Percentiles rank a stretch among this genome's conserved stretches.
These are phyloP conservation scores for Setipinna tenuifilis DNA, from an alignment of 2,797 vertebrate species.

Conservation along the genomic window DNA sequence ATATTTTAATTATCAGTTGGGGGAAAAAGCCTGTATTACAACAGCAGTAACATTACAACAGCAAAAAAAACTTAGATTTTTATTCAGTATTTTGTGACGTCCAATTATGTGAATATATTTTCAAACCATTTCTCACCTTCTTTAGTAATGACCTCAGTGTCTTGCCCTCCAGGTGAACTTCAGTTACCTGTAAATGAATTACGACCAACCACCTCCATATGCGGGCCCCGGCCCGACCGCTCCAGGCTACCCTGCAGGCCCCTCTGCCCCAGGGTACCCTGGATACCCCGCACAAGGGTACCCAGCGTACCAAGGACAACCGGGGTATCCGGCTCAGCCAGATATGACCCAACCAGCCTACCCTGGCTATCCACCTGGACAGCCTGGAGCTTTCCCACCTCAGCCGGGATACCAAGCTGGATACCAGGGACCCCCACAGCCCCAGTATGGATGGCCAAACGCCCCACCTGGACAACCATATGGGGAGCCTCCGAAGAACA, in stretches of 20 bases:
- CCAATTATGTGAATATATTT: not conserved
- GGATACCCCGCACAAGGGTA: slow-evolving; percentile 51
- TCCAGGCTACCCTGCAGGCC: slow-evolving; percentile 43
- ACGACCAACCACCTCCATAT: slow-evolving; percentile 69
- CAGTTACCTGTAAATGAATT: slow-evolving; percentile 60
- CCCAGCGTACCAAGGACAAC: slow-evolving; percentile 30
- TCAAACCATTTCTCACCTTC: not conserved
- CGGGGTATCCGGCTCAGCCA: slow-evolving; percentile 31
- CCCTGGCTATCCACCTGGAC: slow-evolving; percentile 43
- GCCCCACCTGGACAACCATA: slow-evolving; percentile 41
- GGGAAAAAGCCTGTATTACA: no score
- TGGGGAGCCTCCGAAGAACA: slow-evolving; percentile 58
- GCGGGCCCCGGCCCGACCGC: slow-evolving; percentile 52
- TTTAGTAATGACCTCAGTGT: not conserved
- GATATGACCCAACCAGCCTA: slow-evolving; percentile 50
- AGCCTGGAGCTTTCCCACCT: slow-evolving; percentile 46
- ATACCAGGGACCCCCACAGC: slow-evolving; percentile 53
- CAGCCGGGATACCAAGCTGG: slow-evolving; percentile 60
- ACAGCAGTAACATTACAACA: no score
- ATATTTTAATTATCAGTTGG: no score
- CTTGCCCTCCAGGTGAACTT: slow-evolving; percentile 15
- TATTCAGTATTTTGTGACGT: not conserved
- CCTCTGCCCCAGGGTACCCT: slow-evolving; percentile 47
- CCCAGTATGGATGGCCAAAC: slow-evolving; percentile 47
- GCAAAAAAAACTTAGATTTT: not conserved